Conservation (phyloP, 2,888 invertebrate genomes). For the Caenorhabditis plicata region DNA sequence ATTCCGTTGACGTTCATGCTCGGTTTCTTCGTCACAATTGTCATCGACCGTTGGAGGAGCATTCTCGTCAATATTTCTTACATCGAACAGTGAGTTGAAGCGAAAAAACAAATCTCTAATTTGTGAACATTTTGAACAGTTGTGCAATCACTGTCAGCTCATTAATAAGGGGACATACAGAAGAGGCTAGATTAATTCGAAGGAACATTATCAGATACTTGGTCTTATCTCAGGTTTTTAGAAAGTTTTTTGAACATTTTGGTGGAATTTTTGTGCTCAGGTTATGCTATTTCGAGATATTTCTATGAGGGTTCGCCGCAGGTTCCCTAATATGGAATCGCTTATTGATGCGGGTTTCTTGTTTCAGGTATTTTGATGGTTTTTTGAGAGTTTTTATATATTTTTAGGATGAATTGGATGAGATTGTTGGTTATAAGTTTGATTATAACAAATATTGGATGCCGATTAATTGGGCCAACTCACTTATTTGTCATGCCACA, state of each 20-base stretch:
- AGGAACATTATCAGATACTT: conserved; percentile 48
- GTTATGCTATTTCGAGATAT: conserved; percentile 40
- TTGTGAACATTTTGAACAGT: too few relatives aligned
- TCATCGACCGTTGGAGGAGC: conserved; percentile 48
- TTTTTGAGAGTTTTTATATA: too few relatives aligned
- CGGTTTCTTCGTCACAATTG: conserved; percentile 55
- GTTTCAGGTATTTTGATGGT: conserved; percentile 1
- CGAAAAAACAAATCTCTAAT: not conserved
- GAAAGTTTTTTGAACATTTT: too few relatives aligned
- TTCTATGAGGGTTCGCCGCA: conserved; percentile 24
- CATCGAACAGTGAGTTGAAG: conserved; percentile 47
- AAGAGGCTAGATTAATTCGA: conserved; percentile 22
- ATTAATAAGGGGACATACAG: conserved; percentile 27
- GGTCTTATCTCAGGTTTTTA: conserved; percentile 49
- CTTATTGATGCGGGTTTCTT: conserved; percentile 26
- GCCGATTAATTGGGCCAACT: conserved; percentile 48
- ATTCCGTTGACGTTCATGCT: conserved; percentile 56
- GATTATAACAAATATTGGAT: conserved; percentile 51
- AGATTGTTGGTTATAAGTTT: conserved; percentile 32
- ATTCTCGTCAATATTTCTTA: conserved; percentile 47
- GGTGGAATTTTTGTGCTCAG: conserved; percentile 1
- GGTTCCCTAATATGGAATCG: conserved; percentile 35
- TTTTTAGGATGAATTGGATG: conserved; percentile 34
- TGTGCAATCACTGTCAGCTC: conserved; percentile 29
- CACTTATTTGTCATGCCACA: conserved; percentile 9